A percentile compares a stretch with the other conserved stretches of the same genome.
phyloP scores from a whole-genome alignment of 2,113 vertebrate genomes.

The Octodon degus region DNA sequence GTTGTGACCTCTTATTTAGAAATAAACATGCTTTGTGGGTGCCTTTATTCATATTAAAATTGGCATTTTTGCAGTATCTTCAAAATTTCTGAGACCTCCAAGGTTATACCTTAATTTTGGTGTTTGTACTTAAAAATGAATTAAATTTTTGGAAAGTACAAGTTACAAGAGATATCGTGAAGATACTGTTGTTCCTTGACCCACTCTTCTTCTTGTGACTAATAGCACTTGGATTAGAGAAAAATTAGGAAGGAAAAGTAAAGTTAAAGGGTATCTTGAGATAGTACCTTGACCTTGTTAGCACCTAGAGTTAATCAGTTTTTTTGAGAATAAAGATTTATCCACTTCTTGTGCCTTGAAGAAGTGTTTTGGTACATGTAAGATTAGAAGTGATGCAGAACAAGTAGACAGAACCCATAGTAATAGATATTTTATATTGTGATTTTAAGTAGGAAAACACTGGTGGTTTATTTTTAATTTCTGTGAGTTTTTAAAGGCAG shows the following conservation, averaged over 20 bases:
- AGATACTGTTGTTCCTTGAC: not conserved
- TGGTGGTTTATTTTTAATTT: conserved; percentile 22
- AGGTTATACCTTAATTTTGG: conserved; percentile 14
- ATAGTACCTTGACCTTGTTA: conserved; percentile 7
- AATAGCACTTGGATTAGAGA: conserved; percentile 46
- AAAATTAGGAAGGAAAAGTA: conserved; percentile 14
- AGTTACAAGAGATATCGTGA: not conserved
- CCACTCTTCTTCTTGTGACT: conserved; percentile 14
- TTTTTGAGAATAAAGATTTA: conserved; percentile 42
- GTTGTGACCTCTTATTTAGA: conserved; percentile 4
- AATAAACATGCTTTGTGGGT: conserved; percentile 20
- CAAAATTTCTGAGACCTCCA: conserved; percentile 27
- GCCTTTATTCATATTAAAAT: conserved; percentile 37
- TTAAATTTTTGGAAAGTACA: conserved; percentile 8
- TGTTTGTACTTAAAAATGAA: conserved; percentile 46
- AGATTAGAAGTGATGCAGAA: not conserved
- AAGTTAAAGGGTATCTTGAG: conserved; percentile 32
- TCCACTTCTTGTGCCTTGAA: not conserved
- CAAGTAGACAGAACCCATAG: not conserved
- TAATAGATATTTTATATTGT: not conserved
- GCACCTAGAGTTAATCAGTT: not conserved
- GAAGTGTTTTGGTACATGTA: not conserved
- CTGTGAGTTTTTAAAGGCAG: conserved; percentile 54
- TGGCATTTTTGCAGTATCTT: conserved; percentile 15
- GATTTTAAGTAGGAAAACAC: not conserved